Evolutionary conservation across 2,888 invertebrate species (phyloP), one percentile per base, ranked within the genome.

Genomic region (Drosophila diplacantha): DNA sequence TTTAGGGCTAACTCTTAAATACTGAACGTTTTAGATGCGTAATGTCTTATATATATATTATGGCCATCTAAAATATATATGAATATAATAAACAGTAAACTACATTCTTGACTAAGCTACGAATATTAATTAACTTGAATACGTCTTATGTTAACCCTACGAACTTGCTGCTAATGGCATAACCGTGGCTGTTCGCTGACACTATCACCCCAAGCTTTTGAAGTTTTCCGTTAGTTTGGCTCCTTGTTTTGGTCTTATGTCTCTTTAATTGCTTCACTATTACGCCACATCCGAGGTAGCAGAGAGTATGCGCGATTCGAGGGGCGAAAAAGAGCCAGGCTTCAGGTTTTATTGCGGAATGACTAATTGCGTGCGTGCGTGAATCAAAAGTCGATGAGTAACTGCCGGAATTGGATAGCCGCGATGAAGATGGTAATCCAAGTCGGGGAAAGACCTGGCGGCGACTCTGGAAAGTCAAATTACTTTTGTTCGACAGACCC

Each of bases 291-390:
- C 29, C 11, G 4, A 50, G 35, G 39, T 38, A 61, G 18, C 24
- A 43, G 9, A 61, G 62, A 56, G 62, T 54, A 34, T 63, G 31
- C 16, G 20, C 14, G 52, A 38, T 57, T 64, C 52, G 53, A 2
- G 39, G 11, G 4, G 6, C 7, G 0, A n/a, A 22, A 29, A n/a
- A 24, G 29, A 20, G 44, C 26, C 12, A 18, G n/a, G 12, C 11
- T 14, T 29, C 26, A 34, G 16, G 44, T 18, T 44, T 24, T 31
- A 31, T 32, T 26, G 34, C 22, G 34, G 51, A 58, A 64, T 68
- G 59, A 68, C 56, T 62, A 59, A 76, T 63, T 44, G 59, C 5
- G 43, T 58, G 76, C 63, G 73, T 74, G 69, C 29, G 47, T 35
- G 12, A 56, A 44, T 51, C 39, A 44, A 44, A 35, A 35, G 31